Base-by-base conservation (phyloP, 2,113 vertebrate species). In the Terrapene triunguis region DNA sequence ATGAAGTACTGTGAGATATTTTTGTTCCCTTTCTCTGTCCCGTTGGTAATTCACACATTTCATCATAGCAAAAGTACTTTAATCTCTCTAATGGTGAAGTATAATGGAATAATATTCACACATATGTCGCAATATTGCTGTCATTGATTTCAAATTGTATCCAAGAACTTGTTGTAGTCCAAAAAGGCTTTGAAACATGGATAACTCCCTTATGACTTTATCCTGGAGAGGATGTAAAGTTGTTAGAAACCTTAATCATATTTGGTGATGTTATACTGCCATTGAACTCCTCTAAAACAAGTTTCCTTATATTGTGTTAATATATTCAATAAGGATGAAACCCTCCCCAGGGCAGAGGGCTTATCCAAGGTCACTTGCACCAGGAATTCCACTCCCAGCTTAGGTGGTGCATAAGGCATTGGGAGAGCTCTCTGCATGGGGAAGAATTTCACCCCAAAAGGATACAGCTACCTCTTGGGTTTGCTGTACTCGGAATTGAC, bases 41-140 rank as follows among this genome's bases (percentile, higher is more conserved):
- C 3, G 19, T 38, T n/a, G 6, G 10, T 80, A 27, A 42, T 29
- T 91, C 42, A 81, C 12, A 5, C 32, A 17, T 72, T 89, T 1
- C 0, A 1, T 10, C 0, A 0, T 44, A 42, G 0, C 0, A 44
- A 44, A 76, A 42, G 42, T 2, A 16, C 32, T 53, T 76, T 9
- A 1, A 1, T 14, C 8, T 79, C 19, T 24, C 4, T n/a, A 51
- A 59, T 74, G 92, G 0, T 5, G 9, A 50, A 57, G 42, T 0
- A 3, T 3, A 27, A 8, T 38, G 27, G 51, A 69, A 76, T 5
- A 78, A 8, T 0, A 1, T 80, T 76, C 47, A 10, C 10, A 4
- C 0, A 0, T 32, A 1, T 0, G 0, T 47, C 29, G 2, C 19
- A 51, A 1, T 65, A 69, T 69, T 69, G 47, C 0, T 0, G 10